phyloP scores from a whole-genome alignment of 2,888 invertebrate genomes.

The Hoplodrina ambigua region DNA sequence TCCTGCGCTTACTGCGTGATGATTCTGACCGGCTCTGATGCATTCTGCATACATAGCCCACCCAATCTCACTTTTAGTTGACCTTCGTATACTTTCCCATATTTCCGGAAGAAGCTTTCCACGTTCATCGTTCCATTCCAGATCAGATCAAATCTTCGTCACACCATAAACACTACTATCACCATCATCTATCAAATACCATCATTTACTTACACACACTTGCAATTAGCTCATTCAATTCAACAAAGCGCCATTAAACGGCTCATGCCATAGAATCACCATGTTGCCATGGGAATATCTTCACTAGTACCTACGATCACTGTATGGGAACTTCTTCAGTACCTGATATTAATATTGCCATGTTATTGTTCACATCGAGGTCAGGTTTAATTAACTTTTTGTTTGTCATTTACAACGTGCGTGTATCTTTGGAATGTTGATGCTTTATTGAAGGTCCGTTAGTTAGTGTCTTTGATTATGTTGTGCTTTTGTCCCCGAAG shows the following conservation, averaged over 20 bases:
- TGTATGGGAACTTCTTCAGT: conserved; percentile 70
- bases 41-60: no score
- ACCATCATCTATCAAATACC: conserved; percentile 7
- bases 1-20: no score
- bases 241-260: conserved; percentile 56
- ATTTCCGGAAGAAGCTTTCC: not conserved
- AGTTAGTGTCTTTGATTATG: conserved; percentile 14
- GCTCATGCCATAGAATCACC: conserved; percentile 29
- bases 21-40: no score
- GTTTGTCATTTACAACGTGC: conserved; percentile 66
- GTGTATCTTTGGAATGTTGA: conserved; percentile 50
- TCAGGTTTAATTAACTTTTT: conserved; percentile 76
- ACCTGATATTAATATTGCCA: conserved; percentile 49
- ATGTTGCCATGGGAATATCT: conserved; percentile 52
- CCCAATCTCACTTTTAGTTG: no score
- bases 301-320: conserved; percentile 13
- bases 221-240: conserved; percentile 36
- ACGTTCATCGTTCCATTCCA: not conserved
- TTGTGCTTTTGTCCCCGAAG: not conserved
- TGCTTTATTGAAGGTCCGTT: conserved; percentile 48
- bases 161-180: conserved; percentile 28
- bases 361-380: conserved; percentile 71
- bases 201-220: conserved; percentile 32
- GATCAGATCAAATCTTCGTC: conserved; percentile 1
- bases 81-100: not conserved